These are phyloP conservation scores for Onychostruthus taczanowskii DNA, from an alignment of 2,113 vertebrate genomes.

Conservation along the genomic window DNA sequence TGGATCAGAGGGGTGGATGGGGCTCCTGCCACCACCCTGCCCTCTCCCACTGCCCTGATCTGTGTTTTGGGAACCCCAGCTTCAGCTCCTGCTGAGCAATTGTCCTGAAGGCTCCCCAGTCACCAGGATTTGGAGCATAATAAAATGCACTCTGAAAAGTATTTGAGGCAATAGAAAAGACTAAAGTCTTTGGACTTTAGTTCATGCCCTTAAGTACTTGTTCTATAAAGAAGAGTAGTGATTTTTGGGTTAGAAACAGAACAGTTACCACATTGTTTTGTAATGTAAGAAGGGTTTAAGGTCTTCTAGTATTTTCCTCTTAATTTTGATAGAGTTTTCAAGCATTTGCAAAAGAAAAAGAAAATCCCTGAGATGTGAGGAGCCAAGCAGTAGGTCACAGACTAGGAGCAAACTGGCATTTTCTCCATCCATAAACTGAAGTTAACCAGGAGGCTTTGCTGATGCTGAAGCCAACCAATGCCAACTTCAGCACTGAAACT, in stretches of 20 bases:
- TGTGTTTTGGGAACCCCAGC: accelerated
- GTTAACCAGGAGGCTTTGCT: neutral
- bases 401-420: neutral
- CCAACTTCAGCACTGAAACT: neutral
- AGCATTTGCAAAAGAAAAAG: neutral
- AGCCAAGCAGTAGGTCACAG: neutral
- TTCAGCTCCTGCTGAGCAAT: neutral
- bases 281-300: neutral
- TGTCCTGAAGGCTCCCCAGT: neutral
- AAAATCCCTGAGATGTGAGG: neutral
- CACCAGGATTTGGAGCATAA: neutral
- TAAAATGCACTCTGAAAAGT: neutral
- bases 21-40: neutral
- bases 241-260: neutral
- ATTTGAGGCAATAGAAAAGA: neutral
- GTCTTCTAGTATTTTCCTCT: neutral
- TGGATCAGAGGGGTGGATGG: neutral
- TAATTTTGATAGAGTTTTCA: neutral
- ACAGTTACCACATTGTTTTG: neutral
- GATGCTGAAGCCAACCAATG: neutral
- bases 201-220: accelerated
- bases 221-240: neutral
- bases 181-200: neutral
- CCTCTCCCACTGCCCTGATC: neutral
- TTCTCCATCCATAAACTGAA: neutral